Conservation (phyloP, 2,888 invertebrate genomes). For the Muscina levida region DNA sequence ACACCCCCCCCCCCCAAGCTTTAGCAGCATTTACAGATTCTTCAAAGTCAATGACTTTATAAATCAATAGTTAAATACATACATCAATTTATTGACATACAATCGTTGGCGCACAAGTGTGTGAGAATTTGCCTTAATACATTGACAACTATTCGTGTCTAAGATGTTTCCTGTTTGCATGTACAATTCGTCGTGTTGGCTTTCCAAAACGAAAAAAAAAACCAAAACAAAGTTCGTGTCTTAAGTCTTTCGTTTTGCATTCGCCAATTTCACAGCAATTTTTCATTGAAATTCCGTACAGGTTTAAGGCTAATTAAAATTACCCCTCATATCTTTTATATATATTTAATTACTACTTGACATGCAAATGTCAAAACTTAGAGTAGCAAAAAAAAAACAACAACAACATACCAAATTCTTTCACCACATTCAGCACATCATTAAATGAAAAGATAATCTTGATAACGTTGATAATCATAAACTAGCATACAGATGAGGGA, state of each 20-base stretch:
- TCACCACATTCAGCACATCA: slow-evolving; percentile 25
- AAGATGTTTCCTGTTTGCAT: neutral
- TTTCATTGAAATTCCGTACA: slow-evolving; percentile 29
- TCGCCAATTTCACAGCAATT: neutral
- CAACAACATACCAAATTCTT: no score
- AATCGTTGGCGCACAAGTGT: no score
- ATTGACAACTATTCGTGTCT: neutral
- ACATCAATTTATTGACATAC: no score
- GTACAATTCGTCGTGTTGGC: slow-evolving; percentile 1
- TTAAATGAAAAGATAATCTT: slow-evolving; percentile 3
- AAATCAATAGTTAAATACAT: no score
- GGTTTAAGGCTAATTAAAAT: slow-evolving; percentile 39
- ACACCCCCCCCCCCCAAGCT: no score
- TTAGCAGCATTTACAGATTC: no score
- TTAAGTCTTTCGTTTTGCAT: slow-evolving; percentile 43
- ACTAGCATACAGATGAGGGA: no score
- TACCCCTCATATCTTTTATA: neutral
- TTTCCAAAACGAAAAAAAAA: neutral
- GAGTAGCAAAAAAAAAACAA: neutral
- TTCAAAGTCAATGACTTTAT: no score
- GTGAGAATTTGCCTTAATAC: no score
- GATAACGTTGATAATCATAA: slow-evolving; percentile 8
- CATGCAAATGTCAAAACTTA: slow-evolving; percentile 24
- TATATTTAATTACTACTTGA: slow-evolving; percentile 27
- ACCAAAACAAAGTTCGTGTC: slow-evolving; percentile 22